Evolutionary conservation across 2,888 invertebrate species (phyloP), one percentile per base, ranked within the genome.

Genomic region (Luffia ferchaultella): DNA sequence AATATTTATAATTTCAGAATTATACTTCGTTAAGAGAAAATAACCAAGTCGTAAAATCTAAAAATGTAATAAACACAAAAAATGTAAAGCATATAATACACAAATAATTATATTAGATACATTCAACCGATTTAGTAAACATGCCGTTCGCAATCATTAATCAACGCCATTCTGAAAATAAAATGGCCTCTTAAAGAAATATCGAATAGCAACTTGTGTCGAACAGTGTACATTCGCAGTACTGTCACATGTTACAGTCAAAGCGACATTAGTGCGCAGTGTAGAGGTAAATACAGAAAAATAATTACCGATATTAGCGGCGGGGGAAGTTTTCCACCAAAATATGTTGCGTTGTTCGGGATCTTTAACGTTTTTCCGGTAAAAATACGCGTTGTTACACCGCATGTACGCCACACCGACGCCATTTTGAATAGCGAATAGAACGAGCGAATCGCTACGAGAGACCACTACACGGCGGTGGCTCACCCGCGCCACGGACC

Each of bases 391-490:
- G 73, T 70, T 74, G 83, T 80, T 66, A 79, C 80, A 74, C 74
- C 74, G 73, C 68, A 82, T 68, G 82, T 73, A 73, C 83, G 78
- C 76, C 75, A 73, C 78, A 82, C 78, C 64, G 84, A 78, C 84
- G 85, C 85, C 85, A 85, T 85, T 82, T 85, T 85, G 85, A 82
- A 85, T 85, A 85, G 84, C 84, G 83, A 85, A 83, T 84, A 84
- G 84, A 84, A 82, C 74, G 75, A 84, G 82, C 74, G 75, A 77
- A 77, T 77, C 75, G 80, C 83, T 84, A 82, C 83, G 84, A 82
- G 84, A 84, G 82, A 83, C 82, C 83, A 84, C 49, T 83, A 84
- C 83, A 83, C 83, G 30, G 30, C 30, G 30, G 30, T 30, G 30
- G 30, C 30, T 30, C 30, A 12, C 83, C 77, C 83, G 82, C 83